These are phyloP conservation scores for Lithophane leautieri DNA, from an alignment of 2,888 invertebrate species.

Conservation along the genomic window DNA sequence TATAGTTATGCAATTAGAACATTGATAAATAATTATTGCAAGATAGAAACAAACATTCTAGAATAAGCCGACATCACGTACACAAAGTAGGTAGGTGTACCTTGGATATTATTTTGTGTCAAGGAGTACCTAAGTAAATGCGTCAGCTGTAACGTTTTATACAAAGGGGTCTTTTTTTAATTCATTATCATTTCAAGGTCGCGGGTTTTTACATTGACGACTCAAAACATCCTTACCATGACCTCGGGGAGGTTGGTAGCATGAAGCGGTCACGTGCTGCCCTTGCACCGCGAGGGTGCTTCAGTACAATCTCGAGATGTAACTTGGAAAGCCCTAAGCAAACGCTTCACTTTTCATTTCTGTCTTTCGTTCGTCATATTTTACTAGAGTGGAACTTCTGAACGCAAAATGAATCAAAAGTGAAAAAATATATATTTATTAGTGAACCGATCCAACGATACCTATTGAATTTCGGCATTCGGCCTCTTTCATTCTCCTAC, in stretches of 20 bases:
- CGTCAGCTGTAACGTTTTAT: constrained; percentile 10
- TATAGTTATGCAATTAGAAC: constrained; percentile 74
- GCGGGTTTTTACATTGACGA: neutral
- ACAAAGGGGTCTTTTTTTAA: neutral
- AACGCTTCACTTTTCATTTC: neutral
- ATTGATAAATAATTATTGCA: constrained; percentile 56
- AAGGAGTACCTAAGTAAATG: neutral
- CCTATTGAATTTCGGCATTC: too few species aligned
- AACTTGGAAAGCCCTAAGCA: neutral
- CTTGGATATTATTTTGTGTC: neutral
- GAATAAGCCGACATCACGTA: constrained; percentile 55
- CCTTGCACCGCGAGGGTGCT: neutral
- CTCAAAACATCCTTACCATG: neutral
- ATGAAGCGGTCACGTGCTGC: neutral
- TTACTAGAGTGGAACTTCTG: too few species aligned
- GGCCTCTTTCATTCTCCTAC: too few species aligned
- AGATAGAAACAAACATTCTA: constrained; percentile 54
- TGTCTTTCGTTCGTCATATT: neutral
- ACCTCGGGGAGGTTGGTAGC: neutral
- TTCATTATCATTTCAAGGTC: constrained; percentile 4
- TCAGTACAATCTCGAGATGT: neutral
- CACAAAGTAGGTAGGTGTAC: neutral
- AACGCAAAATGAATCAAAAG: too few species aligned
- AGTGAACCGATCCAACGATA: too few species aligned
- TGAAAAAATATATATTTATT: too few species aligned